Evolutionary conservation across 2,888 invertebrate species (phyloP).

Genomic region (Yponomeuta evonymella): DNA sequence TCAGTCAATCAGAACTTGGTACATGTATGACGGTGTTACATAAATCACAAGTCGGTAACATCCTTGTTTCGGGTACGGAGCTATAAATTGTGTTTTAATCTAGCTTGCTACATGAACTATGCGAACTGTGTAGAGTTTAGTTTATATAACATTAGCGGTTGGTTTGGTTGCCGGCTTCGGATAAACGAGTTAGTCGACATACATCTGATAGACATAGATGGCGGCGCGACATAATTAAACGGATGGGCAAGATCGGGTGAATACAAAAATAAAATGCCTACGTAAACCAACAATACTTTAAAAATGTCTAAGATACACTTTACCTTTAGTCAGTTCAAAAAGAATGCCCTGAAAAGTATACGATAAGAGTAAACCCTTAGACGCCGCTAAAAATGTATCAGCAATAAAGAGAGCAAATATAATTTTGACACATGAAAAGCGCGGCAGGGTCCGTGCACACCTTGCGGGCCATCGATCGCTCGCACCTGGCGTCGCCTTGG

Average conservation of each 20-base stretch:
- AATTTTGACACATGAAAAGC: constrained; percentile 1
- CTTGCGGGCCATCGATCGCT: constrained; percentile 41
- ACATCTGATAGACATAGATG: neutral
- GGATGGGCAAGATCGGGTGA: too few species aligned
- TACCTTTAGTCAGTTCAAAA: too few species aligned
- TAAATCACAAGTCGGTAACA: neutral
- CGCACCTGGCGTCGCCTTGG: constrained; percentile 56
- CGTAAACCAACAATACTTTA: too few species aligned
- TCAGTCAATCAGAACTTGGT: neutral
- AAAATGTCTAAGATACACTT: too few species aligned
- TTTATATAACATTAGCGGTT: neutral
- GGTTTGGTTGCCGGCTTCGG: neutral
- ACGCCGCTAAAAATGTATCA: neutral
- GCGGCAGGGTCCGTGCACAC: constrained; percentile 31
- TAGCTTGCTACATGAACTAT: neutral
- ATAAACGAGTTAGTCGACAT: neutral
- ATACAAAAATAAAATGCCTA: too few species aligned
- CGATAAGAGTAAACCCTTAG: too few species aligned
- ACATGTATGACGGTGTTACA: neutral
- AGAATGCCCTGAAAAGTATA: too few species aligned
- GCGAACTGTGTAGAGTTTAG: neutral
- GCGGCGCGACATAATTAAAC: too few species aligned
- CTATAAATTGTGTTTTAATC: neutral
- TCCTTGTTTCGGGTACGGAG: neutral
- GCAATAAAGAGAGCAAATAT: neutral